Conservation (phyloP, 1,140 invertebrate genomes). For the Polypedilum pembai region DNA sequence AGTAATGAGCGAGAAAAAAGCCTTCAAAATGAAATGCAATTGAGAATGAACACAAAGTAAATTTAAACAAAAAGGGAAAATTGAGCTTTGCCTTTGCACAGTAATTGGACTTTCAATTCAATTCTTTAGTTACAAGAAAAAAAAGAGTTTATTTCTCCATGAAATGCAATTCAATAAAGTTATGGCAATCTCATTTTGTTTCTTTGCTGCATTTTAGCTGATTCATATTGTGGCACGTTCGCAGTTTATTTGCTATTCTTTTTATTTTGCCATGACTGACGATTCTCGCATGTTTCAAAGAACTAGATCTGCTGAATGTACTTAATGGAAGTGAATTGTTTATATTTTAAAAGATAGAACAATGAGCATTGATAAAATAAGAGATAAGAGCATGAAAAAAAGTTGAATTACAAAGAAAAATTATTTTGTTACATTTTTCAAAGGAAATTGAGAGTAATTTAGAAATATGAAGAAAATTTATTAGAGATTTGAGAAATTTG, state of each 20-base stretch:
- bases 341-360: neutral
- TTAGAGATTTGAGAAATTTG: too few species aligned
- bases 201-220: neutral
- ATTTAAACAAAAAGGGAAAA: neutral
- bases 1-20: neutral
- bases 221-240: neutral
- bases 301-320: neutral
- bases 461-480: too few species aligned
- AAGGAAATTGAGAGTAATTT: too few species aligned
- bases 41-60: neutral
- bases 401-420: too few species aligned
- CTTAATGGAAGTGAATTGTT: neutral
- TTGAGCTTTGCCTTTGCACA: slow-evolving; percentile 8
- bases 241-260: neutral
- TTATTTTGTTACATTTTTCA: too few species aligned
- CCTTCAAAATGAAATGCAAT: neutral
- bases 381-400: neutral
- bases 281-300: neutral
- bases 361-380: neutral
- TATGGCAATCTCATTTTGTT: neutral
- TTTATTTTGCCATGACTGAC: neutral
- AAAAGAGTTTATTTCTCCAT: too few species aligned
- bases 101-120: slow-evolving; percentile 25
- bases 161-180: neutral
- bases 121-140: neutral